Evolutionary conservation across 2,797 vertebrate genomes (phyloP).

Genomic region (Onychomys torridus): DNA sequence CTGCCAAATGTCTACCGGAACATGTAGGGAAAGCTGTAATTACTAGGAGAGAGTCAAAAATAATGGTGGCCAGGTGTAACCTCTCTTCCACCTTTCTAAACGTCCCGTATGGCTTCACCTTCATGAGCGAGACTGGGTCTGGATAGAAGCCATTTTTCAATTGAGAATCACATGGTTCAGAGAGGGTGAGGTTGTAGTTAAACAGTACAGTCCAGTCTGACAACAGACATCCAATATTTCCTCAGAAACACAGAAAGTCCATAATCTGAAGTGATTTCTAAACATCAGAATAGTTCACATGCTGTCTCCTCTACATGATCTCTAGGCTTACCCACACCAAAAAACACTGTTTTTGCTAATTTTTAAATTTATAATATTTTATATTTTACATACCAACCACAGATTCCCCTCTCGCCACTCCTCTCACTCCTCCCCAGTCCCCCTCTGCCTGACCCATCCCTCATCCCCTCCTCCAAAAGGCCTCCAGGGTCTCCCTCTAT

Average conservation of each 20-base stretch:
- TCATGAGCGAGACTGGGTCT: neutral
- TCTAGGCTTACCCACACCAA: neutral
- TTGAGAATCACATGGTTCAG: neutral
- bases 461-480: no score
- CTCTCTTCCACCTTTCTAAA: slow-evolving; percentile 30
- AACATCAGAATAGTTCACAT: neutral
- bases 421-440: no score
- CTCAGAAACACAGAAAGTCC: neutral
- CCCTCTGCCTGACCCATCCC: no score
- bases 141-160: neutral
- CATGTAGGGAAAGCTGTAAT: neutral
- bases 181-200: neutral
- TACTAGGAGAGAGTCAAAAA: slow-evolving; percentile 33
- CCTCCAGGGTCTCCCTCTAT: no score
- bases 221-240: neutral
- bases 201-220: neutral
- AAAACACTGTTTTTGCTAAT: neutral
- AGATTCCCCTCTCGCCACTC: no score
- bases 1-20: neutral
- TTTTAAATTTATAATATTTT: no score
- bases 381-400: no score
- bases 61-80: slow-evolving; percentile 7
- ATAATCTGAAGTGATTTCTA: neutral
- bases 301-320: neutral
- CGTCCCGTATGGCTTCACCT: neutral